phyloP scores from a whole-genome alignment of 2,113 vertebrate genomes.

The Alethe castanea region DNA sequence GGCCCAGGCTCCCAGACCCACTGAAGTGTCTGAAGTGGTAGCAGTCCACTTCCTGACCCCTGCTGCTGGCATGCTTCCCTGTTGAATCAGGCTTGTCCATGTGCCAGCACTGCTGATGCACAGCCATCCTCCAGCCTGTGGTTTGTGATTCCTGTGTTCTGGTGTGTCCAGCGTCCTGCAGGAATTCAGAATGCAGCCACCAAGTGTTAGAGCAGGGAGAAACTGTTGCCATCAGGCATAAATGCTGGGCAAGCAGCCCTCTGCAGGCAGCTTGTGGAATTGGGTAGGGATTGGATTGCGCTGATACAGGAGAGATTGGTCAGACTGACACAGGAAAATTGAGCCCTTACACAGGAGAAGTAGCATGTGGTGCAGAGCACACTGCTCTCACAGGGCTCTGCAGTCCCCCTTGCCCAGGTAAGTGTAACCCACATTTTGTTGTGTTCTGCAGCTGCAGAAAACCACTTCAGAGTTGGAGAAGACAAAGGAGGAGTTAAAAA shows the following conservation, averaged over 20 bases:
- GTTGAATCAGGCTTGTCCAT: background rate
- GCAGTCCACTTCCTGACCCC: background rate
- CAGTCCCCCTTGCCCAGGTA: background rate
- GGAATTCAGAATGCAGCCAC: background rate
- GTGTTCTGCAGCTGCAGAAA: constrained; percentile 80
- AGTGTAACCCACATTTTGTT: background rate
- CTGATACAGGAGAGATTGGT: background rate
- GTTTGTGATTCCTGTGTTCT: background rate
- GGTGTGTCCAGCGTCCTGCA: background rate
- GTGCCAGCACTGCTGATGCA: background rate
- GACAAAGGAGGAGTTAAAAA: constrained; percentile 81
- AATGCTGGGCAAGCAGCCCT: background rate
- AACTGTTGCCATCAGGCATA: background rate
- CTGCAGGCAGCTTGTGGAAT: constrained; percentile 52
- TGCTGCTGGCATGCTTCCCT: background rate
- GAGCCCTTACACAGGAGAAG: background rate
- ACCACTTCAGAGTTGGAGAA: constrained; percentile 73
- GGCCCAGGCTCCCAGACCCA: background rate
- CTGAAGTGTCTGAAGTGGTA: background rate
- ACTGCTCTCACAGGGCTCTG: background rate
- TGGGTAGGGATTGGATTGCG: background rate
- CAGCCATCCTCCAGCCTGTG: background rate
- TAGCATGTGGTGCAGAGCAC: background rate
- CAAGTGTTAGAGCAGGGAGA: background rate
- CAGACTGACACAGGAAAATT: background rate